A percentile compares a stretch with the other conserved stretches of the same genome.
Evolutionary conservation across 2,888 invertebrate genomes (phyloP).

Genomic region (Papilio protenor): DNA sequence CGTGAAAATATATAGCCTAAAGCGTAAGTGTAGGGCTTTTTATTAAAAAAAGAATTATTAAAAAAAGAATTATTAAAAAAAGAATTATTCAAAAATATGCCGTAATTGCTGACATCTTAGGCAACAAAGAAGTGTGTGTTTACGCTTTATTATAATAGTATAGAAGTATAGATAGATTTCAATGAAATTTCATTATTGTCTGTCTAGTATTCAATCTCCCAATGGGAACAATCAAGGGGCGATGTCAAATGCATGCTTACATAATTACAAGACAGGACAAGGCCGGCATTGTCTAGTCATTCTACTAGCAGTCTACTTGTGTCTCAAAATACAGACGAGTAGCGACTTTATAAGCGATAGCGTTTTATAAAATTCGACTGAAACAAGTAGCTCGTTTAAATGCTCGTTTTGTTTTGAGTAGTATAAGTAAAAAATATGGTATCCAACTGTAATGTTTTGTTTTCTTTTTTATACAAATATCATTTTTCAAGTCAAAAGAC

Average conservation of each 20-base stretch:
- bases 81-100: too few relatives aligned
- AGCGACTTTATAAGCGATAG: constrained; percentile 3
- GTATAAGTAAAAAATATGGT: neutral
- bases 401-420: neutral
- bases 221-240: neutral
- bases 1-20: too few relatives aligned
- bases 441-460: neutral
- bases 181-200: neutral
- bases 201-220: neutral
- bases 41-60: too few relatives aligned
- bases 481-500: neutral
- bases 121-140: too few relatives aligned
- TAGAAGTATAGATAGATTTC: too few relatives aligned
- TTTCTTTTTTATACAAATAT: neutral
- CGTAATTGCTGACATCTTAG: too few relatives aligned
- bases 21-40: too few relatives aligned
- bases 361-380: neutral
- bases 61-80: too few relatives aligned
- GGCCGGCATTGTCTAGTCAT: constrained; percentile 31
- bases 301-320: neutral
- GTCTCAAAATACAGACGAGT: neutral
- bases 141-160: too few relatives aligned
- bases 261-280: constrained; percentile 6
- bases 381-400: neutral
- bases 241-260: constrained; percentile 4